A percentile compares a stretch with the other conserved stretches of the same genome.
These are phyloP conservation scores for Acyrthosiphon pisum DNA, from an alignment of 1,140 invertebrate species.

Conservation along the genomic window DNA sequence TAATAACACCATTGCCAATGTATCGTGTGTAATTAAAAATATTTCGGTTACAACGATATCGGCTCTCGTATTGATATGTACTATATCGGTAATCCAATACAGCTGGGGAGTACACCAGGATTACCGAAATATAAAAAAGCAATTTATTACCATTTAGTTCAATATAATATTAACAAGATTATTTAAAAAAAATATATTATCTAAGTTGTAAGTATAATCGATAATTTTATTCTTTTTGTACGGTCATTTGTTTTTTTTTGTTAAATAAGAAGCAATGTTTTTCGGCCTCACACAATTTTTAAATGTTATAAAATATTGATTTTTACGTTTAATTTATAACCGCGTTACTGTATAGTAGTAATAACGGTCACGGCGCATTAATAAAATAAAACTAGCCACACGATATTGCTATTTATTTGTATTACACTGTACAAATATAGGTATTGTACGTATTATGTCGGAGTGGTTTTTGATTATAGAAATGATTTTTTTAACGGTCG, in stretches of 20 bases:
- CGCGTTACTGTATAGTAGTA: background rate
- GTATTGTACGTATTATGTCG: background rate
- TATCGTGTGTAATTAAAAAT: background rate
- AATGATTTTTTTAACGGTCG: background rate
- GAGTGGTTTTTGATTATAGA: background rate
- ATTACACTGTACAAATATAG: background rate
- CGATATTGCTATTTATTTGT: constrained; percentile 5
- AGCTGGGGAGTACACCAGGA: background rate
- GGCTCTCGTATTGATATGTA: background rate
- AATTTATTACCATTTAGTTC: background rate
- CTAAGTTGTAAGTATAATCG: background rate
- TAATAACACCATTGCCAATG: background rate
- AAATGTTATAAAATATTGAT: constrained; percentile 3
- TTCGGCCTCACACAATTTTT: background rate
- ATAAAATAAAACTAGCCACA: background rate
- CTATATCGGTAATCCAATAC: background rate
- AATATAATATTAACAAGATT: background rate
- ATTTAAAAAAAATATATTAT: background rate
- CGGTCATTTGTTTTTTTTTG: background rate
- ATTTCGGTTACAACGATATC: background rate
- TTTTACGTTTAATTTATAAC: background rate
- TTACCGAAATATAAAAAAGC: background rate
- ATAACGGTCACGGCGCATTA: background rate
- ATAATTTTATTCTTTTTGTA: background rate
- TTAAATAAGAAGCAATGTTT: background rate